Percentiles rank a stretch among this genome's conserved stretches.
Evolutionary conservation across 2,113 vertebrate genomes (phyloP).

Genomic region (Chiloscyllium plagiosum): DNA sequence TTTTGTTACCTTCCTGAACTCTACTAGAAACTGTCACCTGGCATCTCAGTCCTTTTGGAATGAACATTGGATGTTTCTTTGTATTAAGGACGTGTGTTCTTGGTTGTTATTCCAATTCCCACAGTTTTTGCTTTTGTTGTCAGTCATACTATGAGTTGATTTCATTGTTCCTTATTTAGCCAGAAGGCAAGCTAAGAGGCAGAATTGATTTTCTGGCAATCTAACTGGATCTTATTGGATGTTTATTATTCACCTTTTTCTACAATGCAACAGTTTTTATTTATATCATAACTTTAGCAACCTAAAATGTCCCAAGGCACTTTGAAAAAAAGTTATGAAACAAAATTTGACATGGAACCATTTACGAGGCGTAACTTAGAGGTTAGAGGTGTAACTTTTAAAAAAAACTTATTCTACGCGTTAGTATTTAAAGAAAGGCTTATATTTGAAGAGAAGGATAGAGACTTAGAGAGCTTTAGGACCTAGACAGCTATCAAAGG

Average conservation of each 20-base stretch:
- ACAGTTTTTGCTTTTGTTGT: neutral
- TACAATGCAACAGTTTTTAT: too few relatives aligned
- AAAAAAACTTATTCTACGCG: neutral
- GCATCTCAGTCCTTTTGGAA: neutral
- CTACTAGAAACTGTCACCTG: neutral
- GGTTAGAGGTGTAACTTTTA: too few relatives aligned
- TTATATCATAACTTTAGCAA: too few relatives aligned
- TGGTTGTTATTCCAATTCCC: neutral
- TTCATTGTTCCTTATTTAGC: neutral
- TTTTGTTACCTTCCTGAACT: neutral
- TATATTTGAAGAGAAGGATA: too few relatives aligned
- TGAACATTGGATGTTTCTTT: neutral
- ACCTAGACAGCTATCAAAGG: too few relatives aligned
- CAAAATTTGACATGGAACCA: too few relatives aligned
- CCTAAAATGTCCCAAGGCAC: too few relatives aligned
- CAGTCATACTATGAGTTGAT: neutral
- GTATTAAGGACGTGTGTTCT: neutral
- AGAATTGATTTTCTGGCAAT: neutral
- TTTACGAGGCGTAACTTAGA: too few relatives aligned
- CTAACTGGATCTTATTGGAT: neutral
- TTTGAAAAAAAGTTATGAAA: too few relatives aligned
- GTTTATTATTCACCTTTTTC: neutral
- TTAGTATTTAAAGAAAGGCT: neutral
- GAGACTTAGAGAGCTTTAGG: too few relatives aligned
- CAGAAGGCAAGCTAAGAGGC: neutral